Evolutionary conservation across 1,140 invertebrate species (phyloP).

Genomic region (Eciton burchellii): DNA sequence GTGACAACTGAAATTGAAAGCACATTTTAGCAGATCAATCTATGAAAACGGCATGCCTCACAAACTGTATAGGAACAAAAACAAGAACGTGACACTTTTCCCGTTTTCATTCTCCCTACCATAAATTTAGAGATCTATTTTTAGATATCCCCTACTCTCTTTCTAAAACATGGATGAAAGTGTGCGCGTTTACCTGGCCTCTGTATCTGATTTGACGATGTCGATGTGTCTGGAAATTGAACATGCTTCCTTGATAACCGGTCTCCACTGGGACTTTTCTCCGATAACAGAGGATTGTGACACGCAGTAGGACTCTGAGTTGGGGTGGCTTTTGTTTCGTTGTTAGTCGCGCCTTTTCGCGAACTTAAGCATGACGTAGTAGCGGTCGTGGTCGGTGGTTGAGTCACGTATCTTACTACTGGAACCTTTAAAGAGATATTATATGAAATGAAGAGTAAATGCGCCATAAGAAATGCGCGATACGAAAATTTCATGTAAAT

Average conservation of each 20-base stretch:
- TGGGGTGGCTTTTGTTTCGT: constrained; percentile 81
- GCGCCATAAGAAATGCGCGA: too few species aligned
- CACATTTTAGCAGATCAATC: neutral
- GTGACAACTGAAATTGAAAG: constrained; percentile 23
- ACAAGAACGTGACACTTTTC: neutral
- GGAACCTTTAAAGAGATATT: constrained; percentile 72
- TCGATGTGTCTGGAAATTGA: constrained; percentile 80
- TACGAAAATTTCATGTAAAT: too few species aligned
- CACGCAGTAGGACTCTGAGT: constrained; percentile 79
- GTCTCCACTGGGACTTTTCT: constrained; percentile 72
- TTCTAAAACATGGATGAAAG: neutral
- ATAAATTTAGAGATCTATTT: constrained; percentile 16
- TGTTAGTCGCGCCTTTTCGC: constrained; percentile 77
- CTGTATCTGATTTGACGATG: constrained; percentile 21
- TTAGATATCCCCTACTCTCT: constrained; percentile 6
- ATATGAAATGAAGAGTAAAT: neutral
- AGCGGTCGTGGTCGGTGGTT: constrained; percentile 78
- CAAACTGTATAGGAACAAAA: neutral
- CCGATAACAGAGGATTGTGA: constrained; percentile 66
- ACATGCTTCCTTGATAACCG: constrained; percentile 80
- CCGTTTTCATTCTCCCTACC: neutral
- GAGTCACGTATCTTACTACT: constrained; percentile 76
- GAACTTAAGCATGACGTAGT: constrained; percentile 76
- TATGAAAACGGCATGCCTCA: constrained; percentile 7
- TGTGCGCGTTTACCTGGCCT: constrained; percentile 61